phyloP scores from a whole-genome alignment of 2,888 invertebrate species.

The Pyralis farinalis region DNA sequence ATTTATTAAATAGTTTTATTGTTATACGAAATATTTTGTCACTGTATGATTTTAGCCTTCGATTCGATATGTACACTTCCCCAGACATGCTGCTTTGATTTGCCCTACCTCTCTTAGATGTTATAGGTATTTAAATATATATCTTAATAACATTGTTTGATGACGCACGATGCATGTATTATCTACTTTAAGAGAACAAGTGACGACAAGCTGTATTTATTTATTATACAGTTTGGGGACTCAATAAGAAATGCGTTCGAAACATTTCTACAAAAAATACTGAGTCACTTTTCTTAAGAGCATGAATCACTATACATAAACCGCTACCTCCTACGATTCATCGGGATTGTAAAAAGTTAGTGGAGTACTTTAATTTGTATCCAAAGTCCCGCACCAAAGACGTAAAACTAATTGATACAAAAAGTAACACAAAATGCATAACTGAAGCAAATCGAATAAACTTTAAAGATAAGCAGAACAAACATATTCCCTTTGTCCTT shows the following conservation, averaged over 20 bases:
- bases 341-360: slow-evolving; percentile 50
- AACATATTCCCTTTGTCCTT: slow-evolving; percentile 27
- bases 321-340: slow-evolving; percentile 58
- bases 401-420: not conserved
- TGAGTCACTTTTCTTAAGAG: slow-evolving; percentile 42
- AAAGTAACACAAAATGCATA: slow-evolving; percentile 7
- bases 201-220: slow-evolving; percentile 13
- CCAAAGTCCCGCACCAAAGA: slow-evolving; percentile 27
- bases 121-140: no score
- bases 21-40: no score
- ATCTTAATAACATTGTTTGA: no score
- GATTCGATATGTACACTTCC: no score
- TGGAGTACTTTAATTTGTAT: slow-evolving; percentile 33
- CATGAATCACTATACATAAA: slow-evolving; percentile 51
- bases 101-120: no score
- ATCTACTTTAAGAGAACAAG: no score
- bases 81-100: no score
- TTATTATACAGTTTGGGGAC: no score
- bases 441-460: slow-evolving; percentile 2
- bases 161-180: no score
- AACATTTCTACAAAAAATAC: slow-evolving; percentile 24
- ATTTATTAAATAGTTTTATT: no score
- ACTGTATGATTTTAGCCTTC: no score
- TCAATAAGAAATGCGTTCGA: no score
- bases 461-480: slow-evolving; percentile 5